Percentiles rank a stretch among this genome's conserved stretches.
phyloP scores from a whole-genome alignment of 2,888 invertebrate genomes.

The Mythimna ferrago region DNA sequence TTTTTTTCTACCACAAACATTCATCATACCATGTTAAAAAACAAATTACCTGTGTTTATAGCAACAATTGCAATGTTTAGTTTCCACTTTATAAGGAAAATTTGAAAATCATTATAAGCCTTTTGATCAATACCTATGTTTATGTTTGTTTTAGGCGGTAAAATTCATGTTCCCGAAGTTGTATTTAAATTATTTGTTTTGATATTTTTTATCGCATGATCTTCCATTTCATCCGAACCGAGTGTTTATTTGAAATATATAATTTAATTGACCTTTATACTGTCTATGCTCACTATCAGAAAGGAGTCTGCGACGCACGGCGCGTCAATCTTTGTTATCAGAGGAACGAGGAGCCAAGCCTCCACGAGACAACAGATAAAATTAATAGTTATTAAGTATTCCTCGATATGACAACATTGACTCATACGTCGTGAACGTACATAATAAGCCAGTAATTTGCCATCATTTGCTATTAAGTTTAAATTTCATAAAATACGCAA shows the following conservation, averaged over 20 bases:
- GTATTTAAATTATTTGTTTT: slow-evolving; percentile 16
- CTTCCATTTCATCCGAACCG: slow-evolving; percentile 15
- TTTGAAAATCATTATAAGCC: slow-evolving; percentile 1
- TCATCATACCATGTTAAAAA: slow-evolving; percentile 1
- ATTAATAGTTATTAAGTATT: slow-evolving; percentile 41
- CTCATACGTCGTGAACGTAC: slow-evolving; percentile 32
- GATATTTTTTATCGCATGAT: slow-evolving; percentile 11
- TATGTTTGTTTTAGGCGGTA: background rate
- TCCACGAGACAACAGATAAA: slow-evolving; percentile 59
- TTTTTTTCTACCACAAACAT: slow-evolving; percentile 13
- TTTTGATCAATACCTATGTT: background rate
- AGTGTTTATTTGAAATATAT: slow-evolving; percentile 44
- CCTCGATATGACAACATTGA: slow-evolving; percentile 50
- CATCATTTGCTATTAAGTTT: slow-evolving; percentile 1
- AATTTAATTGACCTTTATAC: slow-evolving; percentile 56
- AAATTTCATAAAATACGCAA: background rate
- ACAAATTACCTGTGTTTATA: slow-evolving; percentile 1
- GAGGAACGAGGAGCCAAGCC: slow-evolving; percentile 67
- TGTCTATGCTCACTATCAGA: slow-evolving; percentile 50
- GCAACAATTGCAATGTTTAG: background rate
- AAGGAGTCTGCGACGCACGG: slow-evolving; percentile 51
- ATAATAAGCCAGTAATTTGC: slow-evolving; percentile 23
- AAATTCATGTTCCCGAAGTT: background rate
- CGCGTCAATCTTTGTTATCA: slow-evolving; percentile 64
- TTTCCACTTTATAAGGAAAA: slow-evolving; percentile 21